Conservation (phyloP, 2,888 invertebrate genomes). For the Mythimna loreyi region DNA sequence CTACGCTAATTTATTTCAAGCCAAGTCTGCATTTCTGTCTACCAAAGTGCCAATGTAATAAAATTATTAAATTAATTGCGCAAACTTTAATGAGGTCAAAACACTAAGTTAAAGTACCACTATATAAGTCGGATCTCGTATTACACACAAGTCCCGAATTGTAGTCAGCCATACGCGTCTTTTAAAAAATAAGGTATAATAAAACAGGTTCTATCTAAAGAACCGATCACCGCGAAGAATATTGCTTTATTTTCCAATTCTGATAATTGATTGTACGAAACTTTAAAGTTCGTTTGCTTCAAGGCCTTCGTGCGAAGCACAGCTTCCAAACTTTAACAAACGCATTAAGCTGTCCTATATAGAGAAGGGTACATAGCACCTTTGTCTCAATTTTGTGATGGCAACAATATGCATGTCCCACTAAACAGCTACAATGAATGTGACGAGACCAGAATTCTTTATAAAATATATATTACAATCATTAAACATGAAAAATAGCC, state of each 20-base stretch:
- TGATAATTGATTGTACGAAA: conserved; percentile 42
- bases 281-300: conserved; percentile 19
- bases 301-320: neutral
- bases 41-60: conserved; percentile 18
- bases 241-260: conserved; percentile 50
- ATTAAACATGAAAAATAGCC: too few species aligned
- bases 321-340: conserved; percentile 18
- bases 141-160: conserved; percentile 35
- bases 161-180: conserved; percentile 2
- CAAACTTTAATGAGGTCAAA: conserved; percentile 48
- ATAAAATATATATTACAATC: too few species aligned
- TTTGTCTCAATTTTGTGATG: neutral
- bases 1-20: conserved; percentile 45
- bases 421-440: conserved; percentile 7
- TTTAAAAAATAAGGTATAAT: conserved; percentile 29
- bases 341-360: conserved; percentile 19
- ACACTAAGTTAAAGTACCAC: conserved; percentile 1
- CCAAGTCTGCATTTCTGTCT: conserved; percentile 41
- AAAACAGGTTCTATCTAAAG: conserved; percentile 50
- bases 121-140: conserved; percentile 13
- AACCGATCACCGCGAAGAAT: conserved; percentile 30
- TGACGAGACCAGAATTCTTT: too few species aligned
- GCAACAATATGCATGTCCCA: conserved; percentile 1
- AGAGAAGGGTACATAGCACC: neutral
- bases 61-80: conserved; percentile 34